Percentiles rank a stretch among this genome's conserved stretches.
These are phyloP conservation scores for Nephotettix cincticeps DNA, from an alignment of 1,140 invertebrate species.

Conservation along the genomic window DNA sequence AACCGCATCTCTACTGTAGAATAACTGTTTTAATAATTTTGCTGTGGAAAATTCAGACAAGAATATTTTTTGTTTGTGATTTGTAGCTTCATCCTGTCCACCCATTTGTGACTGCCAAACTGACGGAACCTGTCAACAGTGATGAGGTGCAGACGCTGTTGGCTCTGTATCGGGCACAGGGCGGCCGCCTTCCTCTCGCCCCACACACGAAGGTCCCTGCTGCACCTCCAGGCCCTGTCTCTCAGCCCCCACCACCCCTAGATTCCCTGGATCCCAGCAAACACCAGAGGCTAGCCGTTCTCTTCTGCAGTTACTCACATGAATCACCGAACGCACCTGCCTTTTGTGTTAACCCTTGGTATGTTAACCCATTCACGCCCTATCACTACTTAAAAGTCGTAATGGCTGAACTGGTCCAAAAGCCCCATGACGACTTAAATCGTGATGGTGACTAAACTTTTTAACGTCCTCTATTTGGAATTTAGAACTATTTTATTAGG, in stretches of 20 bases:
- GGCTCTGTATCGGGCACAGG: constrained; percentile 83
- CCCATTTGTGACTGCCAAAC: constrained; percentile 67
- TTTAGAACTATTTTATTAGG: too few relatives aligned
- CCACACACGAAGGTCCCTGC: not conserved
- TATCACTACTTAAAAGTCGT: too few relatives aligned
- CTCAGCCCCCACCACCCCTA: not conserved
- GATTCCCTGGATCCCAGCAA: constrained; percentile 85
- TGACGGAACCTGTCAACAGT: constrained; percentile 62
- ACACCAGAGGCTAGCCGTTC: constrained; percentile 85
- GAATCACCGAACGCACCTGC: constrained; percentile 77
- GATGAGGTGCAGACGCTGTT: constrained; percentile 67
- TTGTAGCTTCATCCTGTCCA: constrained; percentile 54
- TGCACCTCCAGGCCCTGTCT: not conserved
- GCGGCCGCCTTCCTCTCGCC: constrained; percentile 60
- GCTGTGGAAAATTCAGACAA: too few relatives aligned
- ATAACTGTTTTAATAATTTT: too few relatives aligned
- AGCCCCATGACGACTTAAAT: too few relatives aligned
- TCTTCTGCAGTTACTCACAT: constrained; percentile 90
- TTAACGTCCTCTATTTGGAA: too few relatives aligned
- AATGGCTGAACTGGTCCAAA: too few relatives aligned
- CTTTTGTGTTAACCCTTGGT: constrained; percentile 89
- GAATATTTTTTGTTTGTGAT: constrained; percentile 32
- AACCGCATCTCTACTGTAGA: too few relatives aligned
- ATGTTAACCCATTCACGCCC: too few relatives aligned
- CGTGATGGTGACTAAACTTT: too few relatives aligned